A percentile compares a stretch with the other conserved stretches of the same genome.
Conservation (phyloP, 2,113 vertebrate species). For the Naja naja region DNA sequence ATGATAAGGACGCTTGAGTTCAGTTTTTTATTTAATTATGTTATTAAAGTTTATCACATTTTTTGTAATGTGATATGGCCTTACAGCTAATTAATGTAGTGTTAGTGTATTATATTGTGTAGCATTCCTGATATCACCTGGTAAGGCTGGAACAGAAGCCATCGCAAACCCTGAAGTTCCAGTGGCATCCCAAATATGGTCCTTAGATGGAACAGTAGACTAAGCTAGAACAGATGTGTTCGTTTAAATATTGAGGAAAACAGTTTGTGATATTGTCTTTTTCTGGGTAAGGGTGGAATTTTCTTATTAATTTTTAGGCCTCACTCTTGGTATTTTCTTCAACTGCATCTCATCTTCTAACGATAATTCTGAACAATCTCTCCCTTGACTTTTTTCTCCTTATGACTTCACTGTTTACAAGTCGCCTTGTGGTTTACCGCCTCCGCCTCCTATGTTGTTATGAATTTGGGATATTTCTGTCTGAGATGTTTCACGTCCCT, state of each 20-base stretch:
- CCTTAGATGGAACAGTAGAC: too few species aligned
- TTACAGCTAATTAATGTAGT: background rate
- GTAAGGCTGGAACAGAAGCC: background rate
- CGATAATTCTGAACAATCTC: background rate
- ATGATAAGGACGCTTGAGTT: background rate
- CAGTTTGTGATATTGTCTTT: background rate
- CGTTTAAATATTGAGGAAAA: background rate
- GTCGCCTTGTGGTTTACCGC: too few species aligned
- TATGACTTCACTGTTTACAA: background rate
- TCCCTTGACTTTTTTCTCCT: background rate
- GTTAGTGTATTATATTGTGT: background rate
- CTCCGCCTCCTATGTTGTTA: background rate
- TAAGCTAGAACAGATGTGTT: background rate
- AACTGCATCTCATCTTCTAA: background rate
- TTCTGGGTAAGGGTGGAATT: background rate
- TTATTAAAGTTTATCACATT: background rate
- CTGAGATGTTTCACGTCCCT: background rate
- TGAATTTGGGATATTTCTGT: background rate
- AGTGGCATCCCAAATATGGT: too few species aligned
- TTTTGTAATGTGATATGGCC: background rate
- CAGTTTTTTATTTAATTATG: background rate
- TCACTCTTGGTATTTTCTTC: background rate
- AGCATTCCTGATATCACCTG: background rate
- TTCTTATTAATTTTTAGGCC: background rate
- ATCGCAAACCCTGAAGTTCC: background rate